Conservation (phyloP, 2,888 invertebrate genomes). For the Tipula unca region DNA sequence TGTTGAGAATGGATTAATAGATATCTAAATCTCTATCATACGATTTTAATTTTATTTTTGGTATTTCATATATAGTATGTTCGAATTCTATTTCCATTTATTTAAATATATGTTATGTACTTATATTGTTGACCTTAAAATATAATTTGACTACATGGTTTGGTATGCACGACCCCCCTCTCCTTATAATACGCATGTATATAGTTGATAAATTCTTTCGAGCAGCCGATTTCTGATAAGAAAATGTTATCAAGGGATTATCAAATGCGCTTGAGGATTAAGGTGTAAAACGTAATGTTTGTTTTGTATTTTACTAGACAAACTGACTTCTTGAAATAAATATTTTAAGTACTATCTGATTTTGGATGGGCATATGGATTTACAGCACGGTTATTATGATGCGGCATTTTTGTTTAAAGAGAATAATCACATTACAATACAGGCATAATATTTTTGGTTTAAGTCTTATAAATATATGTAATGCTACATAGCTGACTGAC, state of each 20-base stretch:
- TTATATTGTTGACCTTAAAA: neutral
- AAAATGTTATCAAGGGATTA: neutral
- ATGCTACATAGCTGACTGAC: too few relatives aligned
- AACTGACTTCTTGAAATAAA: neutral
- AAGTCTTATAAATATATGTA: too few relatives aligned
- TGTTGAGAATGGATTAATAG: conserved; percentile 14
- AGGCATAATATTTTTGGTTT: too few relatives aligned
- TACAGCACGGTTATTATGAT: too few relatives aligned
- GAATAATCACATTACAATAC: too few relatives aligned
- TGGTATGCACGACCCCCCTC: neutral
- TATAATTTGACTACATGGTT: neutral
- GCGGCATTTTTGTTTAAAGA: too few relatives aligned
- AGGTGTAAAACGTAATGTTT: neutral
- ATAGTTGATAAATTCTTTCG: neutral
- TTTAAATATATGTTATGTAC: too few relatives aligned
- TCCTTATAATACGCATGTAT: neutral
- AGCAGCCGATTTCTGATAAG: neutral
- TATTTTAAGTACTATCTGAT: neutral
- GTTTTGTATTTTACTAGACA: conserved; percentile 1
- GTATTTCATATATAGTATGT: neutral
- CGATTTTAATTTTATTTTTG: neutral
- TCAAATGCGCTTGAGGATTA: neutral
- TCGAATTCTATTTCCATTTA: neutral
- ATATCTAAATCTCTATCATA: neutral
- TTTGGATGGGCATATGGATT: too few relatives aligned